phyloP scores from a whole-genome alignment of 2,888 invertebrate species.

The Athalia circularis region DNA sequence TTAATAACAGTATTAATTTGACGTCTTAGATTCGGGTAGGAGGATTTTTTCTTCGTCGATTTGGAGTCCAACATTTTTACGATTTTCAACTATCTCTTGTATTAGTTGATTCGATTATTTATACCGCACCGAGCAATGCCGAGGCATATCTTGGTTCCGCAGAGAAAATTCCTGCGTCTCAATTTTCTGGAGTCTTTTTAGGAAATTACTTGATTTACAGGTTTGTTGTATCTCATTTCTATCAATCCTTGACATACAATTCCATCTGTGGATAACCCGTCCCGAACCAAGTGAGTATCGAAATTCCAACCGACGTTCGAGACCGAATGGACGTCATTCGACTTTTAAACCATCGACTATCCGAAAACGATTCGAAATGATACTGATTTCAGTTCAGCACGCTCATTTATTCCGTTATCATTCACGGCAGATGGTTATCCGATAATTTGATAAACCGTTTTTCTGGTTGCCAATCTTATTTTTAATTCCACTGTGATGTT shows the following conservation, averaged over 20 bases:
- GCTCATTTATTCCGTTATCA: too few relatives aligned
- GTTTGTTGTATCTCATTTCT: constrained; percentile 49
- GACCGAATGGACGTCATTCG: constrained; percentile 3
- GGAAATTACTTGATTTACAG: constrained; percentile 38
- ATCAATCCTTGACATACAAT: constrained; percentile 47
- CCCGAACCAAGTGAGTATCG: constrained; percentile 51
- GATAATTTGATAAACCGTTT: too few relatives aligned
- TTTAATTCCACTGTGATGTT: too few relatives aligned
- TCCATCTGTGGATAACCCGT: constrained; percentile 46
- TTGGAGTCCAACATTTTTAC: constrained; percentile 61
- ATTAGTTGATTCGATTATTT: background rate
- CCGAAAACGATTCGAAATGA: background rate
- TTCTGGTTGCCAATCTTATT: too few relatives aligned
- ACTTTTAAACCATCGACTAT: background rate
- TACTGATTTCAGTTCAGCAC: too few relatives aligned
- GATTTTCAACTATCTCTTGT: background rate
- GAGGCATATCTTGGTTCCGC: background rate
- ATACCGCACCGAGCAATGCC: background rate
- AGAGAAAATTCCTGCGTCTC: background rate
- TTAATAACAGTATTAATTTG: constrained; percentile 39
- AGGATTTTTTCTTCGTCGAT: constrained; percentile 63
- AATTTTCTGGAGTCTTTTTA: constrained; percentile 27
- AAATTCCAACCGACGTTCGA: constrained; percentile 50
- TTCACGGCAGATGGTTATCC: too few relatives aligned
- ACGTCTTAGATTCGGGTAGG: constrained; percentile 61